A percentile compares a stretch with the other conserved stretches of the same genome.
Conservation (phyloP, 2,888 invertebrate species). For the Yponomeuta cagnagella region DNA sequence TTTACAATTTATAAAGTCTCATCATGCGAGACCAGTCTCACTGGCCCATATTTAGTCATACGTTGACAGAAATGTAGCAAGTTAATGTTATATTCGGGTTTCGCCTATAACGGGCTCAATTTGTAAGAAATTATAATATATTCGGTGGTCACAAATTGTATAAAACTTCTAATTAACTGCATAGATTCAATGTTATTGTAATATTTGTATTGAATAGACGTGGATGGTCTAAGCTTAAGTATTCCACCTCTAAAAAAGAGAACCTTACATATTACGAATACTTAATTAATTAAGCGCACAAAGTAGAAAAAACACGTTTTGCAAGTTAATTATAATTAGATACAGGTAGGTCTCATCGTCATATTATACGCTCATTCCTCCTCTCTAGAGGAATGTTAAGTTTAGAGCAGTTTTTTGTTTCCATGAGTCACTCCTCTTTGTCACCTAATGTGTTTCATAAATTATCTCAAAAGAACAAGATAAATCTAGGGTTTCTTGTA, state of each 20-base stretch:
- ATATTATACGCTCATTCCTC: too few relatives aligned
- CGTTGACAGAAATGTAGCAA: neutral
- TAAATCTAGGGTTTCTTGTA: too few relatives aligned
- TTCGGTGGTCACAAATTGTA: neutral
- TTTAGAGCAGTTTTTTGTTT: too few relatives aligned
- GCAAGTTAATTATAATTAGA: neutral
- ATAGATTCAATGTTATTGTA: neutral
- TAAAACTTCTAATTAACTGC: neutral
- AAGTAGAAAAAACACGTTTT: neutral
- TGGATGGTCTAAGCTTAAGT: neutral
- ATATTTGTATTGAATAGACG: neutral
- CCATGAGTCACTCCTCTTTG: too few relatives aligned
- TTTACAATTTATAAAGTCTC: too few relatives aligned
- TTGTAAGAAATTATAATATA: neutral
- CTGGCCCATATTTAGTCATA: too few relatives aligned
- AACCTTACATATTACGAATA: neutral
- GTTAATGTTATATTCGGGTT: neutral
- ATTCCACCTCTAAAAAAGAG: neutral
- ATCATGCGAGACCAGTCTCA: too few relatives aligned
- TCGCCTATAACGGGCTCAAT: neutral
- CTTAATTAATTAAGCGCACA: neutral
- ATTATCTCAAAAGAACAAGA: too few relatives aligned
- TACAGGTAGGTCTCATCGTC: too few relatives aligned
- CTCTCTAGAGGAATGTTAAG: too few relatives aligned
- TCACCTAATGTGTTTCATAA: too few relatives aligned